Conservation (phyloP, 1,140 invertebrate species). For the Geopemphigus sp. region DNA sequence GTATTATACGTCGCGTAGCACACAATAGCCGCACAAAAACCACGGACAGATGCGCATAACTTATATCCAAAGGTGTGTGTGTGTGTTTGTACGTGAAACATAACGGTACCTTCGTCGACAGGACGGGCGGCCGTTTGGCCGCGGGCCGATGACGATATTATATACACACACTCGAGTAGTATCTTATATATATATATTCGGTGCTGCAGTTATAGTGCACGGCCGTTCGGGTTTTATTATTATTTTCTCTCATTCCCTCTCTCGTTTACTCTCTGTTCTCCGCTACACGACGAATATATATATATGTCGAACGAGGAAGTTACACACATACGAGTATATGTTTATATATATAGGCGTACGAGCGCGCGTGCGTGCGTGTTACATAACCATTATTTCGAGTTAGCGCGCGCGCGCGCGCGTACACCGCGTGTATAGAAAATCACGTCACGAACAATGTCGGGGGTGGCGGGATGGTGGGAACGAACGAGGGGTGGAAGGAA, state of each 20-base stretch:
- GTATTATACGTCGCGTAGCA: slow-evolving; percentile 13
- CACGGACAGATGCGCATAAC: slow-evolving; percentile 47
- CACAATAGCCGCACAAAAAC: slow-evolving; percentile 42
- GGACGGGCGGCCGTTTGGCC: slow-evolving; percentile 33
- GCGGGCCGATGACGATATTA: slow-evolving; percentile 9
- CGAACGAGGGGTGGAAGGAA: background rate
- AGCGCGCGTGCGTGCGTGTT: background rate
- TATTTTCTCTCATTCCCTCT: background rate
- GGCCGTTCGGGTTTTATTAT: background rate
- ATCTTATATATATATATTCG: slow-evolving; percentile 3
- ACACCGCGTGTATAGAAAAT: background rate
- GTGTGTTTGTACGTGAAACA: background rate
- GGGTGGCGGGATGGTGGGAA: too few relatives aligned
- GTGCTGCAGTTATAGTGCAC: background rate
- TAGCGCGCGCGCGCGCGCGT: background rate
- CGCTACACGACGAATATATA: slow-evolving; percentile 1
- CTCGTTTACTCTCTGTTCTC: too few relatives aligned
- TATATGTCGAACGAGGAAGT: slow-evolving; percentile 33
- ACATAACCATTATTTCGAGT: slow-evolving; percentile 26
- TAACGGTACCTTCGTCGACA: slow-evolving; percentile 42
- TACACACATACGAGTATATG: slow-evolving; percentile 6
- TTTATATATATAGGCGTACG: background rate
- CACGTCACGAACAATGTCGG: background rate
- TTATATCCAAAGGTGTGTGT: slow-evolving; percentile 18
- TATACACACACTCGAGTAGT: background rate